Evolutionary conservation across 2,797 vertebrate genomes (phyloP).

Genomic region (Sebastes aleutianus): DNA sequence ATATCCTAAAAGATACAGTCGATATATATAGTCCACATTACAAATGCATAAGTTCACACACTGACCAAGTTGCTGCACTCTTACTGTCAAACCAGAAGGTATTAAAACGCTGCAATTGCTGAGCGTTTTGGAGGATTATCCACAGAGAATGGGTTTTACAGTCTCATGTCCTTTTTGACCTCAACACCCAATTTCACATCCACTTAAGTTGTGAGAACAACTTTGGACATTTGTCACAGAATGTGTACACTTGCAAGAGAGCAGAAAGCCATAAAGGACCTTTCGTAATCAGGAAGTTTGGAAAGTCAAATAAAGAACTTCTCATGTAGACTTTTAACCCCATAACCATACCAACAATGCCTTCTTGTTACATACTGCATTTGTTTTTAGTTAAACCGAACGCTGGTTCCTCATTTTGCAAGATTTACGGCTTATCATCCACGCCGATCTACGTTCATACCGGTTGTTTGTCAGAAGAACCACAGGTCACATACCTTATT

Average conservation of each 20-base stretch:
- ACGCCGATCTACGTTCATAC: background rate
- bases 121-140: constrained; percentile 47
- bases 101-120: constrained; percentile 9
- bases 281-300: background rate
- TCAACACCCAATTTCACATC: constrained; percentile 12
- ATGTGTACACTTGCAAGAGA: background rate
- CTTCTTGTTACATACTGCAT: background rate
- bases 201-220: background rate
- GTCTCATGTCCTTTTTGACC: constrained; percentile 28
- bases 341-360: background rate
- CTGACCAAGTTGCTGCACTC: constrained; percentile 15
- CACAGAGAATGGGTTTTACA: constrained; percentile 28
- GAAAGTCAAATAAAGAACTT: background rate
- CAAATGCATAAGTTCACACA: constrained; percentile 16
- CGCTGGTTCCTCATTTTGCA: background rate
- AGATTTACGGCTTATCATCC: background rate
- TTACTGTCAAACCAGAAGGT: constrained; percentile 18
- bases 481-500: background rate
- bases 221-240: background rate
- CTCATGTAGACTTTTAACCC: background rate
- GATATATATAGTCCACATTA: background rate
- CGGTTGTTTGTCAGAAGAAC: background rate
- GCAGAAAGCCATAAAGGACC: background rate
- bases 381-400: background rate
- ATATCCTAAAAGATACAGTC: background rate